Evolutionary conservation across 1,140 invertebrate genomes (phyloP), one percentile per base, ranked within the genome.

Genomic region (Rhizoglyphus robini): DNA sequence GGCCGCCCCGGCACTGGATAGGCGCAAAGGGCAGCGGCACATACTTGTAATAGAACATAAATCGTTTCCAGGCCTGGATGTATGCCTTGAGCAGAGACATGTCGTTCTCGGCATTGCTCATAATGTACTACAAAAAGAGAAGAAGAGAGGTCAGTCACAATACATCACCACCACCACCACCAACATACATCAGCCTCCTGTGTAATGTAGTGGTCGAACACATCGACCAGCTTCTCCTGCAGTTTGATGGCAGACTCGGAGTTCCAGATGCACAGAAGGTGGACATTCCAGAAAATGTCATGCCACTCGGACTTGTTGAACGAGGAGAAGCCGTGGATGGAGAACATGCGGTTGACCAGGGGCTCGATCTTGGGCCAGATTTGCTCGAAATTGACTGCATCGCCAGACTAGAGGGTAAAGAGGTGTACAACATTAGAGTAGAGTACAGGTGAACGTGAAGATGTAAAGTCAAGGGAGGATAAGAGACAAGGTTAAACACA

Each of bases 31-130:
- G 94, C 68, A 92, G 90, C 2, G 94, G 93, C 70, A 97, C 79
- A 79, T 96, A 97, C 75, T 90, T 88, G 76, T 93, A 96, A 75
- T 97, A 93, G 5, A 91, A 91, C 75, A 96, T 96, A 79, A 97
- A 98, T 73, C 95, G 96, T 48, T 89, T 82, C 94, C 94, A 98
- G 77, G 96, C 93, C 8, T 84, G 83, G 71, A 97, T 96, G 73
- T 98, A 98, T 8, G 93, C 89, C 77, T 93, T 93, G 4, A 98
- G 78, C 27, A 97, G 78, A 5, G 93, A 90, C 75, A 95, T 90
- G 72, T 97, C 93, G 13, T 74, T 96, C 92, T 67, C 90, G 82
- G 73, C 93, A 88, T 23, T 88, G 83, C 73, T 88, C 81, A 79
- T 86, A 68, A 76, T 72, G 67, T 54, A 66, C 27, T 66, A 70